Percentiles rank a stretch among this genome's conserved stretches.
These are phyloP conservation scores for Mythimna ferrago DNA, from an alignment of 2,888 invertebrate species.

Conservation along the genomic window DNA sequence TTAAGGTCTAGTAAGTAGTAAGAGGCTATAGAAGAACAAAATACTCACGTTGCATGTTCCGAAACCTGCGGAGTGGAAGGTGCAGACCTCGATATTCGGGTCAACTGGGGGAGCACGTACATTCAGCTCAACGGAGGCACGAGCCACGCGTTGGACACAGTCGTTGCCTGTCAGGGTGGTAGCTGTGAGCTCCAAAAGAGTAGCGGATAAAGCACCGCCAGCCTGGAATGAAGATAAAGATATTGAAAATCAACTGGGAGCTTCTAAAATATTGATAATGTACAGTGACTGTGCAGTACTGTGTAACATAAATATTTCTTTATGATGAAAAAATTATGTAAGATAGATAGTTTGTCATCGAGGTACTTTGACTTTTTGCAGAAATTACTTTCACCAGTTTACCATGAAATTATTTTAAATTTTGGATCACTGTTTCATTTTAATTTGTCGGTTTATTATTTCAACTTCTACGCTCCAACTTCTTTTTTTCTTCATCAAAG, in stretches of 20 bases:
- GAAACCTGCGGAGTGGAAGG: constrained; percentile 68
- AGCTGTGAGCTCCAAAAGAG: constrained; percentile 63
- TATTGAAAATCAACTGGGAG: background rate
- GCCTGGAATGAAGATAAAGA: constrained; percentile 16
- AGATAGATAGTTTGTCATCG: background rate
- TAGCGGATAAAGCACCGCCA: constrained; percentile 67
- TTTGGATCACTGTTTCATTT: too few species aligned
- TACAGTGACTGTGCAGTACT: too few species aligned
- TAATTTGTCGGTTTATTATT: too few species aligned
- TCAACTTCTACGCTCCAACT: too few species aligned
- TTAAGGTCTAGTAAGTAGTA: background rate
- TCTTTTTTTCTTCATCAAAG: too few species aligned
- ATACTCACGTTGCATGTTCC: constrained; percentile 79
- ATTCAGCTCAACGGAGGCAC: constrained; percentile 63
- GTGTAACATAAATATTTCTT: too few species aligned
- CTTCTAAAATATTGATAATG: background rate
- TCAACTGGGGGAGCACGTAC: constrained; percentile 71
- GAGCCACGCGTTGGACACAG: constrained; percentile 61
- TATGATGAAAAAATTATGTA: too few species aligned
- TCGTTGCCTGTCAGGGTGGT: constrained; percentile 64
- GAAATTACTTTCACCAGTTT: background rate
- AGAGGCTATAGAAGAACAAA: background rate
- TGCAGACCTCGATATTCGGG: constrained; percentile 77
- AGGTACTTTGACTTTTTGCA: background rate
- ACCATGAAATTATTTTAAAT: background rate